These are phyloP conservation scores for Alexandromys fortis DNA, from an alignment of 2,113 vertebrate genomes.

Conservation along the genomic window DNA sequence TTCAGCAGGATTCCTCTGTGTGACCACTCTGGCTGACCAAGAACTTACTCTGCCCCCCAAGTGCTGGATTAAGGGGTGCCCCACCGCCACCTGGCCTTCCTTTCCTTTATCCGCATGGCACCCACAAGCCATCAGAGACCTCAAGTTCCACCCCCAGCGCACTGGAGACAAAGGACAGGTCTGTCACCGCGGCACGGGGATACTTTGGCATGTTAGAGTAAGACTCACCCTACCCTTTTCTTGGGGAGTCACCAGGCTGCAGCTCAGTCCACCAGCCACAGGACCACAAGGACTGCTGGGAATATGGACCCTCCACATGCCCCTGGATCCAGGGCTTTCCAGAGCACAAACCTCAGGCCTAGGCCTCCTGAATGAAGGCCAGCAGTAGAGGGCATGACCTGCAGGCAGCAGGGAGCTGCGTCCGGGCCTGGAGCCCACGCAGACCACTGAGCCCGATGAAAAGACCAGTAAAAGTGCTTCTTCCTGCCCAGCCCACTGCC, in stretches of 20 bases:
- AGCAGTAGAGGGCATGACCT: background rate
- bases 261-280: background rate
- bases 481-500: background rate
- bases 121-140: no score
- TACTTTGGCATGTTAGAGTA: background rate
- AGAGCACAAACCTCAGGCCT: background rate
- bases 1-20: background rate
- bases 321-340: background rate
- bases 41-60: background rate
- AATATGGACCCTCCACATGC: background rate
- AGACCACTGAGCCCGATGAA: background rate
- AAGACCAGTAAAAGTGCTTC: no score
- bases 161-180: background rate
- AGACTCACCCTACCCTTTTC: background rate
- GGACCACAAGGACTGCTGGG: background rate
- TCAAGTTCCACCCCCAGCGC: background rate
- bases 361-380: background rate
- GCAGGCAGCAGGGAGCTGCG: background rate
- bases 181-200: background rate
- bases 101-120: background rate
- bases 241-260: background rate
- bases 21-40: background rate
- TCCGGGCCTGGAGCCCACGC: background rate
- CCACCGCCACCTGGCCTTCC: background rate
- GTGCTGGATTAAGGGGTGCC: background rate